Conservation (phyloP, 1,140 invertebrate genomes). For the Aphis craccivora region DNA sequence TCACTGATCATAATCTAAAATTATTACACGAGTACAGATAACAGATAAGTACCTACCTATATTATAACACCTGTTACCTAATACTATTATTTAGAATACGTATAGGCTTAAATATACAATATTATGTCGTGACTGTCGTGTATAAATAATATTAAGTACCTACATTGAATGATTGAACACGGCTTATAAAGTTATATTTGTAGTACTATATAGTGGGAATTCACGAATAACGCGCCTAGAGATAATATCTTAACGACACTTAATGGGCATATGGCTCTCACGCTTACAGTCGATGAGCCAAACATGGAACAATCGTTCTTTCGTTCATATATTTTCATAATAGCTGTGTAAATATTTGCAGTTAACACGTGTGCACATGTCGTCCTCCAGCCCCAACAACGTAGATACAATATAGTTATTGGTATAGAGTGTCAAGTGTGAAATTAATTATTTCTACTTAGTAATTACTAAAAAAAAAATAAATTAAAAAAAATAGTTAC, state of each 20-base stretch:
- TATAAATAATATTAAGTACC: too few species aligned
- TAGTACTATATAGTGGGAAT: background rate
- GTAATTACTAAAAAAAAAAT: too few species aligned
- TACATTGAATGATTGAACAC: background rate
- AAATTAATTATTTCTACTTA: background rate
- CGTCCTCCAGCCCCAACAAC: background rate
- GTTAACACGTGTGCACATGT: conserved; percentile 12
- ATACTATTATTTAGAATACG: too few species aligned
- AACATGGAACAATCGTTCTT: background rate
- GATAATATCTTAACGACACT: background rate
- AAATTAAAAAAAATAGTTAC: too few species aligned
- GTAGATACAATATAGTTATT: background rate
- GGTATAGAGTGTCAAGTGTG: background rate
- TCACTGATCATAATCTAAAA: too few species aligned
- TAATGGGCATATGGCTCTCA: background rate
- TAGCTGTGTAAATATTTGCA: conserved; percentile 29
- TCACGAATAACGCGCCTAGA: background rate
- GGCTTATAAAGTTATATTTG: background rate
- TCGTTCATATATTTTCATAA: background rate
- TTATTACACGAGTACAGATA: too few species aligned
- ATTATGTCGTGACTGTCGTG: too few species aligned
- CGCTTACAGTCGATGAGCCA: too few species aligned
- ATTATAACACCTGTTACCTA: too few species aligned
- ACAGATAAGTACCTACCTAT: too few species aligned
- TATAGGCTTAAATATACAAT: too few species aligned